Evolutionary conservation across 2,797 vertebrate genomes (phyloP).

Genomic region (Prunella strophiata): DNA sequence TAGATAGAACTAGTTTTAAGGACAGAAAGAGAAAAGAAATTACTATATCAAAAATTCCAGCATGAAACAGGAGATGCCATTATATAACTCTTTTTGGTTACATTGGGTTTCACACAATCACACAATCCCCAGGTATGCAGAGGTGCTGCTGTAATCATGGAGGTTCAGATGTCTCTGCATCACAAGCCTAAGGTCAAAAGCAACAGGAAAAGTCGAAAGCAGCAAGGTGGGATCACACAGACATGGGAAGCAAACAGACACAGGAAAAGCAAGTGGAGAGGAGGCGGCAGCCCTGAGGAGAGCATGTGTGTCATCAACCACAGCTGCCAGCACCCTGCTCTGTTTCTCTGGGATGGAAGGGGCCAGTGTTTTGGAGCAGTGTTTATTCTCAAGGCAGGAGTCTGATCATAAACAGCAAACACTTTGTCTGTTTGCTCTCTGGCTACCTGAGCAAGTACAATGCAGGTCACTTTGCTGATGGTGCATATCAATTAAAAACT

Average conservation of each 20-base stretch:
- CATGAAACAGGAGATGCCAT: not conserved
- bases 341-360: not conserved
- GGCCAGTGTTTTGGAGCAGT: rapidly evolving
- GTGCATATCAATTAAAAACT: not conserved
- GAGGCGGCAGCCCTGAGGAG: not conserved
- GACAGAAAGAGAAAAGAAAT: not conserved
- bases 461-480: not conserved
- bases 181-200: not conserved
- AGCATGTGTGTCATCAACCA: not conserved
- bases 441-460: not conserved
- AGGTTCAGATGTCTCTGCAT: not conserved
- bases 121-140: not conserved
- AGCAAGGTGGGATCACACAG: not conserved
- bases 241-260: not conserved
- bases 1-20: not conserved
- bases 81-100: not conserved
- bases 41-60: not conserved
- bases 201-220: not conserved
- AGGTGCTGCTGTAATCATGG: not conserved
- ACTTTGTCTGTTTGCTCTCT: not conserved
- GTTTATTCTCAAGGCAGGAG: not conserved
- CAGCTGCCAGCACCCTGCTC: not conserved
- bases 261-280: rapidly evolving
- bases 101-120: not conserved
- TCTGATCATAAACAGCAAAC: not conserved